Evolutionary conservation across 2,797 vertebrate species (phyloP), one percentile per base, ranked within the genome.

Genomic region (Rhinichthys osculus): DNA sequence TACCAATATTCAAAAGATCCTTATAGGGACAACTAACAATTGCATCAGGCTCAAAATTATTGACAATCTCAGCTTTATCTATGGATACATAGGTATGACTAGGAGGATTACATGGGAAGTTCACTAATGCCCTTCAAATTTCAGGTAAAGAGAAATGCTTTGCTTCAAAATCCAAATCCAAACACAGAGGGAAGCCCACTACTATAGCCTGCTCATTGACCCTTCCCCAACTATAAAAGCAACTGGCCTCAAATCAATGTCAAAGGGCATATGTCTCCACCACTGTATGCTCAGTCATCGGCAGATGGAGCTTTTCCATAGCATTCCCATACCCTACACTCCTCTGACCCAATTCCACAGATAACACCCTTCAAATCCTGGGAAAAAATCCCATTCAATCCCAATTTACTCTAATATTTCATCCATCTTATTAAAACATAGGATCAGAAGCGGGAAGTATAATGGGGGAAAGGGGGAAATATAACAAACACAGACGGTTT

Each of bases 291-390:
- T 50, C 72, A 74, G 13, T 10, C 54, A 54, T 82, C 57, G 67
- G 57, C 54, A 74, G 85, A 86, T 35, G 7, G 19, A 85, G 66
- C 30, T 59, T 82, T 79, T 78, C 59, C 40, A 66, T 76, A 70
- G 50, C 62, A 70, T 79, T 38, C 44, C 52, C 33, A 86, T 21
- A 81, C 66, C 78, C n/a, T 64, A 59, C n/a, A 47, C 67, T 59
- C 81, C 47, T 81, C 69, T 81, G 87, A 86, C 81, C 85, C 62
- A 86, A 86, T 88, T 86, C 72, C 82, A 71, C 71, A 84, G 66
- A 85, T 81, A 85, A 82, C 72, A 64, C 33, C 83, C 87, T 78
- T 84, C 44, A 72, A 64, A 79, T 82, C 86, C 77, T 17, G 47
- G 14, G 44, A 83, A 23, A 33, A 64, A 80, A 59, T 81, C 77